Evolutionary conservation across 1,140 invertebrate genomes (phyloP).

Genomic region (Drosophila sulfurigaster): DNA sequence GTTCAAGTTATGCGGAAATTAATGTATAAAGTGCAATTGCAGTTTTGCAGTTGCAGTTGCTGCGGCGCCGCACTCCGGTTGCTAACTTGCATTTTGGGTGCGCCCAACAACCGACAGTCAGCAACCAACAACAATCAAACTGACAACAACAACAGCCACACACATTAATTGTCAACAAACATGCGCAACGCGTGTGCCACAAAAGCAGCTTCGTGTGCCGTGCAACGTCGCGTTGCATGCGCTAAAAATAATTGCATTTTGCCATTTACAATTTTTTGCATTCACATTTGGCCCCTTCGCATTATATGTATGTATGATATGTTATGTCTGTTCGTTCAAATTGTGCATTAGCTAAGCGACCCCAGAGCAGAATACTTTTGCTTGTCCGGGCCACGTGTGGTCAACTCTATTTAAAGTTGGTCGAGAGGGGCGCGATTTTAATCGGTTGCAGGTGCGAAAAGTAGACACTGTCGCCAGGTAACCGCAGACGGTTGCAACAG

Average conservation of each 20-base stretch:
- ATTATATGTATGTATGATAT: conserved; percentile 7
- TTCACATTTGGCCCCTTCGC: conserved; percentile 10
- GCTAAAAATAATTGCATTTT: conserved; percentile 72
- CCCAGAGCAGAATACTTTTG: conserved; percentile 9
- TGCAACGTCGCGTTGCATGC: conserved; percentile 54
- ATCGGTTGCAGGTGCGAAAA: conserved; percentile 55
- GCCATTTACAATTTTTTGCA: conserved; percentile 57
- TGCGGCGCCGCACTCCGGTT: conserved; percentile 21
- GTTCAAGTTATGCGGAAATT: conserved; percentile 69
- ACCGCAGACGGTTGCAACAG: conserved; percentile 35
- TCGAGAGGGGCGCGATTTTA: conserved; percentile 19
- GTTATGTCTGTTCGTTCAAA: conserved; percentile 1
- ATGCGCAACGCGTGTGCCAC: conserved; percentile 58
- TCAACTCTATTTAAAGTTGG: conserved; percentile 41
- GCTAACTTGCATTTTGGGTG: conserved; percentile 53
- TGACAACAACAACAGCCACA: conserved; percentile 32
- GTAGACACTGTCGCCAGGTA: conserved; percentile 36
- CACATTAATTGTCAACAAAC: conserved; percentile 78
- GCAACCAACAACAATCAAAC: conserved; percentile 5
- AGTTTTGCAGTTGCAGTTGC: not conserved
- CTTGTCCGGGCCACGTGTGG: conserved; percentile 29
- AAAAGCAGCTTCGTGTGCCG: conserved; percentile 11
- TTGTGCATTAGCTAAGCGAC: conserved; percentile 50
- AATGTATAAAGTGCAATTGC: conserved; percentile 59
- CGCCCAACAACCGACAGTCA: conserved; percentile 47